Evolutionary conservation across 2,888 invertebrate species (phyloP).

Genomic region (Lepidocyrtinus sp.): DNA sequence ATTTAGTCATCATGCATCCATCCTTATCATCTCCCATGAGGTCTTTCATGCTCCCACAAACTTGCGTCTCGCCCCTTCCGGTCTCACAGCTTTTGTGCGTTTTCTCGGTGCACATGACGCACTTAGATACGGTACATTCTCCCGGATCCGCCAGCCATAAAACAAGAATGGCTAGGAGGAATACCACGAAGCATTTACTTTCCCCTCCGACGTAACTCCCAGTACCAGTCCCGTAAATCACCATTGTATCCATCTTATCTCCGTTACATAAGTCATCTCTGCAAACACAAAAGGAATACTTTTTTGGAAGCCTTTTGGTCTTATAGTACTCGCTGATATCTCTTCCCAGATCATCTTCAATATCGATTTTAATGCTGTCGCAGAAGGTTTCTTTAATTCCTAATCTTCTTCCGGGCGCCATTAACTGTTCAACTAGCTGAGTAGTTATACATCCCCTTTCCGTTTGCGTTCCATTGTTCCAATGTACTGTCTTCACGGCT

Average conservation of each 20-base stretch:
- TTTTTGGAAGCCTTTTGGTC: neutral
- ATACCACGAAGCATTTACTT: neutral
- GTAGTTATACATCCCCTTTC: neutral
- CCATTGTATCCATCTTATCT: neutral
- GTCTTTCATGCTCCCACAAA: neutral
- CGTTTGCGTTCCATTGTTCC: neutral
- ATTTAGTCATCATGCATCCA: neutral
- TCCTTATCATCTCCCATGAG: neutral
- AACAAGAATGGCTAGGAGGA: neutral
- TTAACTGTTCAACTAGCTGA: neutral
- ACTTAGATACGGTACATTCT: neutral
- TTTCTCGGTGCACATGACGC: neutral
- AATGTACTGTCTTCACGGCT: neutral
- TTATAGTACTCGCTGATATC: neutral
- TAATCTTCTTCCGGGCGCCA: neutral
- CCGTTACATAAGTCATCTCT: conserved; percentile 16
- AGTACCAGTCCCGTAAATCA: neutral
- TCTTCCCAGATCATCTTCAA: neutral
- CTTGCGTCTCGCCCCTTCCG: neutral
- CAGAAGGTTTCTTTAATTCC: neutral
- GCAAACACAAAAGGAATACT: conserved; percentile 19
- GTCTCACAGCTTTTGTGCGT: neutral
- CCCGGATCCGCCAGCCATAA: neutral
- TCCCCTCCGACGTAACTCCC: neutral
- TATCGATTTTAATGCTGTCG: conserved; percentile 6